Percentiles rank a stretch among this genome's conserved stretches.
These are phyloP conservation scores for Dynastes hyllus DNA, from an alignment of 2,888 invertebrate genomes.

Conservation along the genomic window DNA sequence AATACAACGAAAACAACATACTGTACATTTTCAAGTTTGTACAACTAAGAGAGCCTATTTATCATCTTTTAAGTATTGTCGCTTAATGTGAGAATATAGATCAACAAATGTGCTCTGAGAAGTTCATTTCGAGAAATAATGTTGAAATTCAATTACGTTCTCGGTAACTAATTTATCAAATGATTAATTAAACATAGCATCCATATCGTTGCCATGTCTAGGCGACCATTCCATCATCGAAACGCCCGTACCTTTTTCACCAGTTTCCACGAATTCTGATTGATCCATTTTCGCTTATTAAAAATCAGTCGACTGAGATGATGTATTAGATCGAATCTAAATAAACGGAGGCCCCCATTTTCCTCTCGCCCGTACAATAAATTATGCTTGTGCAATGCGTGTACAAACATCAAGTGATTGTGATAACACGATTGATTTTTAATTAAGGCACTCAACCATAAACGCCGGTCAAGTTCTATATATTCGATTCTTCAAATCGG, in stretches of 20 bases:
- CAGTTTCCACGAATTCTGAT: slow-evolving; percentile 27
- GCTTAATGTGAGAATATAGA: too few species aligned
- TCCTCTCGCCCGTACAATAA: slow-evolving; percentile 14
- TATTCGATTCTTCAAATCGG: slow-evolving; percentile 7
- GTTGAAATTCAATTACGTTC: too few species aligned
- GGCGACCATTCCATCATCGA: slow-evolving; percentile 6
- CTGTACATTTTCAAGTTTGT: too few species aligned
- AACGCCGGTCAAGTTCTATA: slow-evolving; percentile 13
- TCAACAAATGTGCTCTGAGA: too few species aligned
- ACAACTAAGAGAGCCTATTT: too few species aligned
- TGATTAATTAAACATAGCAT: not conserved
- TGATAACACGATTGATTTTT: slow-evolving; percentile 43
- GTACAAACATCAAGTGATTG: slow-evolving; percentile 24
- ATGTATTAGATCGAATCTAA: slow-evolving; percentile 39
- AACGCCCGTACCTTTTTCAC: slow-evolving; percentile 20
- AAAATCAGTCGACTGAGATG: slow-evolving; percentile 39
- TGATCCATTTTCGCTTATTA: slow-evolving; percentile 42
- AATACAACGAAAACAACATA: too few species aligned
- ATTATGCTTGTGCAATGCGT: slow-evolving; percentile 15
- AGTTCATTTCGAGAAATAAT: too few species aligned
- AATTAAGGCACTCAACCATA: slow-evolving; percentile 40
- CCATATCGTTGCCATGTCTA: not conserved
- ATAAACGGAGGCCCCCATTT: slow-evolving; percentile 21
- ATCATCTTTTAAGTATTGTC: too few species aligned
- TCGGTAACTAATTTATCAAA: not conserved